A percentile compares a stretch with the other conserved stretches of the same genome.
Conservation (phyloP, 2,888 invertebrate genomes). For the Odontocerum albicorne region DNA sequence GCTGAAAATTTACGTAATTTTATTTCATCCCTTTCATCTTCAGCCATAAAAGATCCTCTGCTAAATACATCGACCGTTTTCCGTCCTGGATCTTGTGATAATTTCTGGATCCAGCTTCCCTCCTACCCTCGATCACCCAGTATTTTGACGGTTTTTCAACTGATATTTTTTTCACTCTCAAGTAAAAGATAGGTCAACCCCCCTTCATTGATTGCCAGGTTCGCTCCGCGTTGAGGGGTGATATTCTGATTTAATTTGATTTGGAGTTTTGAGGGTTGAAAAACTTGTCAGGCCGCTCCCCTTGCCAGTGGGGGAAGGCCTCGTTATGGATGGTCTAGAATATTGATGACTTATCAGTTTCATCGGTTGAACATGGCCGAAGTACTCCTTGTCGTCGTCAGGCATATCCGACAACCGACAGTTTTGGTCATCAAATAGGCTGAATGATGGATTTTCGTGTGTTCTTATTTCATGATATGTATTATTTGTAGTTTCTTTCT, state of each 20-base stretch:
- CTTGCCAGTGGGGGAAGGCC: slow-evolving; percentile 27
- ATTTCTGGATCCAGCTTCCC: too few relatives aligned
- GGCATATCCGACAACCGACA: slow-evolving; percentile 24
- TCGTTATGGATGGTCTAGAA: slow-evolving; percentile 23
- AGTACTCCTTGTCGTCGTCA: slow-evolving; percentile 30
- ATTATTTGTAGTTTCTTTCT: slow-evolving; percentile 3
- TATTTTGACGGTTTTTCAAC: too few relatives aligned
- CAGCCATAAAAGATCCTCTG: too few relatives aligned
- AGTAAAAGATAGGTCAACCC: too few relatives aligned
- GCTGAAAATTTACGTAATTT: too few relatives aligned
- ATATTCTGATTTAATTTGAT: slow-evolving; percentile 27
- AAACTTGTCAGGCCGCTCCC: slow-evolving; percentile 23
- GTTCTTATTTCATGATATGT: slow-evolving; percentile 34
- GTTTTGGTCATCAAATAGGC: slow-evolving; percentile 27
- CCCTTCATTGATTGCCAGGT: slow-evolving; percentile 26
- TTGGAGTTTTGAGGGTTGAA: slow-evolving; percentile 27
- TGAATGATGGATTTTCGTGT: slow-evolving; percentile 33
- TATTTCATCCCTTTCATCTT: too few relatives aligned
- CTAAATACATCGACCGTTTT: too few relatives aligned
- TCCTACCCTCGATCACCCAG: too few relatives aligned
- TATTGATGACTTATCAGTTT: slow-evolving; percentile 32
- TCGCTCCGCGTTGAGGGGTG: slow-evolving; percentile 31
- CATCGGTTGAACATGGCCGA: slow-evolving; percentile 32
- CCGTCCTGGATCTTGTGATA: too few relatives aligned
- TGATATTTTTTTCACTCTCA: too few relatives aligned